Evolutionary conservation across 1,140 invertebrate genomes (phyloP).

Genomic region (Drosophila aff.): DNA sequence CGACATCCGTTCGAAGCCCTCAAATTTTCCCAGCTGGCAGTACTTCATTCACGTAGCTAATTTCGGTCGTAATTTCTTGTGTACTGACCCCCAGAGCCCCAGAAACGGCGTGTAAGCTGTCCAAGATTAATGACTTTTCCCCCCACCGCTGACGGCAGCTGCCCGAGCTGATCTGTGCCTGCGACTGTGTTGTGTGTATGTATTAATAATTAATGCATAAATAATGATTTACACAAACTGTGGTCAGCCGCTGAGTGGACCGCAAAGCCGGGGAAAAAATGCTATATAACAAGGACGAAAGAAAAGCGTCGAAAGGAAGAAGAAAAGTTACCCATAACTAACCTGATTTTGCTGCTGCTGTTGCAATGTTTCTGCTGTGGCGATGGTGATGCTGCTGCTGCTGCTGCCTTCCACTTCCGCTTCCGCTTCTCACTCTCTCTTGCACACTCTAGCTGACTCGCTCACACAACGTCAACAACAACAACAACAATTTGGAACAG

Average conservation of each 20-base stretch:
- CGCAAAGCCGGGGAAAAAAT: slow-evolving; percentile 27
- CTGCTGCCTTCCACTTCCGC: slow-evolving; percentile 38
- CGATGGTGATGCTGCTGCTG: slow-evolving; percentile 16
- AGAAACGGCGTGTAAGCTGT: slow-evolving; percentile 29
- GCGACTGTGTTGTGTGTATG: slow-evolving; percentile 33
- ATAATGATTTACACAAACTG: slow-evolving; percentile 69
- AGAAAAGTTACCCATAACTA: slow-evolving; percentile 34
- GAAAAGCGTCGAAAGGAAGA: slow-evolving; percentile 16
- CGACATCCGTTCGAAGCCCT: slow-evolving; percentile 1
- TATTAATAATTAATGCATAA: slow-evolving; percentile 73
- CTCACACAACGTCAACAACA: slow-evolving; percentile 24
- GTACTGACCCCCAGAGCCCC: slow-evolving; percentile 31
- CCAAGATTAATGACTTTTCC: slow-evolving; percentile 49
- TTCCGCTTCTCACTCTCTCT: slow-evolving; percentile 27
- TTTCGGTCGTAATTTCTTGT: slow-evolving; percentile 44
- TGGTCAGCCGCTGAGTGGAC: slow-evolving; percentile 29
- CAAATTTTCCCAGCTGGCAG: slow-evolving; percentile 16
- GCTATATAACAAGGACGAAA: slow-evolving; percentile 19
- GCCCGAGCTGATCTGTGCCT: slow-evolving; percentile 10
- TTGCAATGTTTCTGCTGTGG: slow-evolving; percentile 44
- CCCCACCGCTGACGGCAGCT: slow-evolving; percentile 19
- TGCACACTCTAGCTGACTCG: slow-evolving; percentile 15
- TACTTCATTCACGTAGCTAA: slow-evolving; percentile 37
- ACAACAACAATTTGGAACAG: slow-evolving; percentile 54
- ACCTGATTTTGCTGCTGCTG: slow-evolving; percentile 58